phyloP scores from a whole-genome alignment of 2,888 invertebrate genomes.

The Microctonus hyperodae region DNA sequence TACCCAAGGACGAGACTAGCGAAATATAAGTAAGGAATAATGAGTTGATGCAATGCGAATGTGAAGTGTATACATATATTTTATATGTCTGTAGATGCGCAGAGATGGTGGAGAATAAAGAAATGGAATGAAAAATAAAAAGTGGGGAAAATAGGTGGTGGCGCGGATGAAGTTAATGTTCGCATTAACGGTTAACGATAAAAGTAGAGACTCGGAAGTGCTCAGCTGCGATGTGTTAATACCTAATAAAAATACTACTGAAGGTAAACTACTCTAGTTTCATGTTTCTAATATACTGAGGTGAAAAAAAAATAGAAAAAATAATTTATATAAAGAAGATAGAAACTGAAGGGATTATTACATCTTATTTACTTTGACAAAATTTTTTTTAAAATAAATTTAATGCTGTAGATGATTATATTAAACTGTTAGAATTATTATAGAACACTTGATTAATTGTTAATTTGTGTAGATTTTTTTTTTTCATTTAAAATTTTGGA shows the following conservation, averaged over 20 bases:
- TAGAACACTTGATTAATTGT: neutral
- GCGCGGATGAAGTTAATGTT: slow-evolving; percentile 33
- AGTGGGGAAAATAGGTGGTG: slow-evolving; percentile 23
- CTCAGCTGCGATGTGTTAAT: slow-evolving; percentile 37
- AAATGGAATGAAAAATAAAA: slow-evolving; percentile 11
- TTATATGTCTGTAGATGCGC: neutral
- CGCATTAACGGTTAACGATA: slow-evolving; percentile 31
- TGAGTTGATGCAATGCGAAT: slow-evolving; percentile 6
- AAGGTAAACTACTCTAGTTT: slow-evolving; percentile 12
- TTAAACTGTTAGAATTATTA: neutral
- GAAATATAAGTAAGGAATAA: slow-evolving; percentile 25
- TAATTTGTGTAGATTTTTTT: neutral
- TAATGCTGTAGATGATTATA: neutral
- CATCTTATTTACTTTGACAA: neutral
- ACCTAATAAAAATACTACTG: slow-evolving; percentile 34
- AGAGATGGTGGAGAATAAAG: slow-evolving; percentile 1
- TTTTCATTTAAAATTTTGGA: neutral
- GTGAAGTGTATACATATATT: slow-evolving; percentile 15
- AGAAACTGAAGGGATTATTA: neutral
- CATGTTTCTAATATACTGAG: slow-evolving; percentile 3
- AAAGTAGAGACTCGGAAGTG: slow-evolving; percentile 38
- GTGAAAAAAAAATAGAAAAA: neutral
- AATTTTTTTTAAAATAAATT: neutral
- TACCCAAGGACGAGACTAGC: neutral
- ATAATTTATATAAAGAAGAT: neutral